Base-by-base conservation (phyloP, 2,797 vertebrate genomes). In the Oreochromis grahami region DNA sequence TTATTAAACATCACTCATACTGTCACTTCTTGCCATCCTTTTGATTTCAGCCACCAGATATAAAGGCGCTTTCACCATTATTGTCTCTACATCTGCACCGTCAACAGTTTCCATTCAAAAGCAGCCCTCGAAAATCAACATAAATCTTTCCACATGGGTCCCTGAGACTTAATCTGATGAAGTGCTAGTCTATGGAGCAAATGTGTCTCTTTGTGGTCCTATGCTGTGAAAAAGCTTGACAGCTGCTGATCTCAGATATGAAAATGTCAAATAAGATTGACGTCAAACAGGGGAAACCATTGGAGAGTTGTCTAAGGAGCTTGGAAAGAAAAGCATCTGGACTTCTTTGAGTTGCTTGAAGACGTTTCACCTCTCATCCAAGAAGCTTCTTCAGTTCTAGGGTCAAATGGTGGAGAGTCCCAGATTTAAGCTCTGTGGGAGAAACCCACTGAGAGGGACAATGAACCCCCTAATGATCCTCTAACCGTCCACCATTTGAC, bases 181-280 rank as follows among this genome's bases (percentile, higher is more conserved):
- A 80, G 80, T 55, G 65, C 4, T 17, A 77, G 83, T 87, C 78
- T 70, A 51, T 70, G 77, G 79, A 76, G 76, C 14, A 19, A 87
- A 86, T 53, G 51, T 13, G 65, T 78, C 43, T 58, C 15, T 84
- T 74, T 81, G 55, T 86, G 29, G 58, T 41, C 50, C 17, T 78
- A 14, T 87, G 79, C 87, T 6, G 7, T 81, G 11, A 84, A 87
- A 80, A 83, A 36, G 65, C 55, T 88, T 83, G 80, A 87, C 83
- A 82, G 10, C 50, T 34, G 60, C 81, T 80, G 78, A 89, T 87
- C 63, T 83, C 76, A 77, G 84, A 90, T 89, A 79, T 63, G 76
- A 78, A 84, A 89, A 86, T 78, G 84, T 87, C 83, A 90, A 86
- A 84, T 76, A 84, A 78, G 50, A 77, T 83, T 68, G 76, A 86